These are phyloP conservation scores for Trichonephila clavata DNA, from an alignment of 1,140 invertebrate species.

Conservation along the genomic window DNA sequence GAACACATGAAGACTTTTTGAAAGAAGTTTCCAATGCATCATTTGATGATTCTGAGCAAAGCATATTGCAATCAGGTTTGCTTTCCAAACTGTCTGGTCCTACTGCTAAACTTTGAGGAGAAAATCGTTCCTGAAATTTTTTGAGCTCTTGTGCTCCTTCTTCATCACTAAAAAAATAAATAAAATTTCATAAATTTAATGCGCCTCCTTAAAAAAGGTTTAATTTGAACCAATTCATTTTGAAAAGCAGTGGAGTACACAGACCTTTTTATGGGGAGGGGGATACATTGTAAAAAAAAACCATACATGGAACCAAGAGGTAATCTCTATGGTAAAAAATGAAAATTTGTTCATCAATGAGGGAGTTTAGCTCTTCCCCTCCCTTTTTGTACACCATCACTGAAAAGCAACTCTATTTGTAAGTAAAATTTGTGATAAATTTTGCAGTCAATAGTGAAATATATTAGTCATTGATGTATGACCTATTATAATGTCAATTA, in stretches of 20 bases:
- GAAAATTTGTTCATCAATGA: too few species aligned
- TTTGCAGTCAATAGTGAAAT: too few species aligned
- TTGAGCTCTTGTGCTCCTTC: conserved; percentile 86
- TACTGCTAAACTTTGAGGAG: conserved; percentile 67
- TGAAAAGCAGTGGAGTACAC: neutral
- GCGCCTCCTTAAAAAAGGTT: neutral
- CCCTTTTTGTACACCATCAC: too few species aligned
- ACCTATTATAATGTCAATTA: too few species aligned
- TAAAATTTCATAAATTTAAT: conserved; percentile 37
- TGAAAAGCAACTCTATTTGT: too few species aligned
- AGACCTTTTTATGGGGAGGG: too few species aligned
- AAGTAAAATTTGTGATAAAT: too few species aligned
- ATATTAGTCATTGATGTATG: too few species aligned
- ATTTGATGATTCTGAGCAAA: neutral
- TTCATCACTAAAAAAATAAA: conserved; percentile 82
- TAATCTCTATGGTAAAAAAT: too few species aligned
- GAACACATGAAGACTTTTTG: neutral
- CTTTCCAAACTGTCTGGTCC: neutral
- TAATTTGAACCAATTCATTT: neutral
- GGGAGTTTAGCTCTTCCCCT: too few species aligned
- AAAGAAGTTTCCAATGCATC: neutral
- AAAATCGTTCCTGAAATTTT: conserved; percentile 80
- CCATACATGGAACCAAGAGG: too few species aligned
- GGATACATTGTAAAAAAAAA: too few species aligned
- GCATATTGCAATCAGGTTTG: neutral